These are phyloP conservation scores for Eristalis intricaria DNA, from an alignment of 2,888 invertebrate genomes.

Conservation along the genomic window DNA sequence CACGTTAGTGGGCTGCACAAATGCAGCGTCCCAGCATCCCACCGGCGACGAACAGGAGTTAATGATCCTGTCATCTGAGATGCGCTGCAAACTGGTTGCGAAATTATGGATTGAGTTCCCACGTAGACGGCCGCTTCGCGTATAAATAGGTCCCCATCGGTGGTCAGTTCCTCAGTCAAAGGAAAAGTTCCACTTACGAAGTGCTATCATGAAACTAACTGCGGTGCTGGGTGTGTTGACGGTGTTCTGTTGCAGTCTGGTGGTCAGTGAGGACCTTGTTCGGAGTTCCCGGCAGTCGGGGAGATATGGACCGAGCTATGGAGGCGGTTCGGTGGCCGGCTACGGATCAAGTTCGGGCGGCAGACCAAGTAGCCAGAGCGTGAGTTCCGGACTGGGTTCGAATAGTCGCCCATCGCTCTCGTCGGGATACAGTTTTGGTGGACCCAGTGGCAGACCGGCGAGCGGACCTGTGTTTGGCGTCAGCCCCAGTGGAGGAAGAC, in stretches of 20 bases:
- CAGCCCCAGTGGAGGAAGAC: conserved; percentile 55
- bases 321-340: conserved; percentile 22
- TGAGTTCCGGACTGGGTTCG: conserved; percentile 29
- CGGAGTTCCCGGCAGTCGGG: conserved; percentile 66
- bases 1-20: conserved; percentile 15
- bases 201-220: conserved; percentile 37
- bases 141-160: conserved; percentile 54
- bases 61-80: conserved; percentile 41
- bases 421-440: conserved; percentile 70
- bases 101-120: conserved; percentile 22
- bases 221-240: conserved; percentile 47
- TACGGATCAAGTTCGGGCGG: conserved; percentile 48
- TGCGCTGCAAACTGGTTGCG: conserved; percentile 48
- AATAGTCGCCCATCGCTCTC: conserved; percentile 43
- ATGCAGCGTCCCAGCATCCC: conserved; percentile 36
- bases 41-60: conserved; percentile 48
- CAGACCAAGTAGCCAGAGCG: conserved; percentile 42
- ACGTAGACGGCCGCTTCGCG: conserved; percentile 15
- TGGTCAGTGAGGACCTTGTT: conserved; percentile 34
- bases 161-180: conserved; percentile 24
- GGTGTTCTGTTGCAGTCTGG: conserved; percentile 41
- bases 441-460: conserved; percentile 69
- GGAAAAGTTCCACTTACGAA: conserved; percentile 7
- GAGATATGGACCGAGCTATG: conserved; percentile 60
- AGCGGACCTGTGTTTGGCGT: conserved; percentile 72